Evolutionary conservation across 2,888 invertebrate species (phyloP).

Genomic region (Drosophila meridiana): DNA sequence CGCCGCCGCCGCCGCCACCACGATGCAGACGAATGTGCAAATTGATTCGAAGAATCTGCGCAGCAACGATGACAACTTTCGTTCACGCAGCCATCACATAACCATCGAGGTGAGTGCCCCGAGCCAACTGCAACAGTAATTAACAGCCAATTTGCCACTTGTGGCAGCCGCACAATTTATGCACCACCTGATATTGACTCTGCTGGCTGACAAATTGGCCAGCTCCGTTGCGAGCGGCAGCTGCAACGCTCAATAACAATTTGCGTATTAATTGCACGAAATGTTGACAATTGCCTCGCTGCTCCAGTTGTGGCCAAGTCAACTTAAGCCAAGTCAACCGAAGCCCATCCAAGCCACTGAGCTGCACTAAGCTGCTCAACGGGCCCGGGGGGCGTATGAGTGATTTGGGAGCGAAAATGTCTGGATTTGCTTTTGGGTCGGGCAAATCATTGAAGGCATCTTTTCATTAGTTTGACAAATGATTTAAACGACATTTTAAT

Average conservation of each 20-base stretch:
- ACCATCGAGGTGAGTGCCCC: constrained; percentile 84
- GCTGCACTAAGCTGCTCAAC: neutral
- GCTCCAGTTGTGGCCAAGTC: neutral
- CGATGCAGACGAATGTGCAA: constrained; percentile 91
- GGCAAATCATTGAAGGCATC: constrained; percentile 8
- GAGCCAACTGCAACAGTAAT: neutral
- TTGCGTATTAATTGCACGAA: neutral
- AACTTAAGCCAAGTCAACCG: neutral
- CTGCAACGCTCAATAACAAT: neutral
- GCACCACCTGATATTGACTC: neutral
- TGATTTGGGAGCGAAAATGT: constrained; percentile 14
- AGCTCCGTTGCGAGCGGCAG: neutral
- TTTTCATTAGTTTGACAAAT: constrained; percentile 23
- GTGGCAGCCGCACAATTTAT: constrained; percentile 1
- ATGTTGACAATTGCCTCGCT: too few species aligned
- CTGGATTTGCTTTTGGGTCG: constrained; percentile 37
- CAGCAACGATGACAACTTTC: constrained; percentile 88
- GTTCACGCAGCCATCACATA: constrained; percentile 84
- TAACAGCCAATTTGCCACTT: neutral
- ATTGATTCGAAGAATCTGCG: constrained; percentile 90
- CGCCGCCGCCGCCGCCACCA: constrained; percentile 37
- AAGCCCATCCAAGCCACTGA: neutral
- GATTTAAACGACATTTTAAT: neutral
- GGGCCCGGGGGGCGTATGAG: constrained; percentile 32
- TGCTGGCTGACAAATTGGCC: neutral